These are phyloP conservation scores for Lampropteryx suffumata DNA, from an alignment of 2,888 invertebrate genomes.

Conservation along the genomic window DNA sequence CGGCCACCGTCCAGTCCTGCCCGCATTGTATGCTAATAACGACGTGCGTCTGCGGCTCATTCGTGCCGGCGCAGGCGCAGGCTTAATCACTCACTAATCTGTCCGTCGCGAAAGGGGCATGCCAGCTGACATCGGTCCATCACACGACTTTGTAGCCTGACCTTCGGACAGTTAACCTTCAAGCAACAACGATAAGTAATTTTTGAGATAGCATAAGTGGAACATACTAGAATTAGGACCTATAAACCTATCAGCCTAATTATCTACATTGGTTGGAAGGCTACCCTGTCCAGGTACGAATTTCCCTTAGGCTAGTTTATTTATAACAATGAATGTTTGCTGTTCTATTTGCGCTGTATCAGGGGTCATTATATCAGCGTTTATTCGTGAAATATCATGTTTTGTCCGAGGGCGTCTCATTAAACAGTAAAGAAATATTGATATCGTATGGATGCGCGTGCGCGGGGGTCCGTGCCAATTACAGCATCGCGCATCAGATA, in stretches of 20 bases:
- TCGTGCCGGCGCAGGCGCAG: not conserved
- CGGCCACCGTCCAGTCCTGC: slow-evolving; percentile 20
- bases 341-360: slow-evolving; percentile 21
- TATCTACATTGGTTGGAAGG: too few species aligned
- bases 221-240: too few species aligned
- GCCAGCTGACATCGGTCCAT: not conserved
- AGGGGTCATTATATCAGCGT: slow-evolving; percentile 28
- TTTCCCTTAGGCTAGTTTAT: not conserved
- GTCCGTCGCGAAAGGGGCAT: slow-evolving; percentile 5
- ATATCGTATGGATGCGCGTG: slow-evolving; percentile 43
- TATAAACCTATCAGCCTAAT: too few species aligned
- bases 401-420: slow-evolving; percentile 41
- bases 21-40: slow-evolving; percentile 59
- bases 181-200: too few species aligned
- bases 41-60: slow-evolving; percentile 31
- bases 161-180: too few species aligned
- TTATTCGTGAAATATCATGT: slow-evolving; percentile 37
- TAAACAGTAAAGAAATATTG: slow-evolving; percentile 48
- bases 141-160: not conserved
- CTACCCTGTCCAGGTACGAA: too few species aligned
- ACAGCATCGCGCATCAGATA: slow-evolving; percentile 77
- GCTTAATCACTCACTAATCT: slow-evolving; percentile 15
- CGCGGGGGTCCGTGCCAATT: slow-evolving; percentile 73
- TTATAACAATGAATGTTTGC: not conserved
- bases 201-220: too few species aligned